A percentile compares a stretch with the other conserved stretches of the same genome.
Conservation (phyloP, 1,140 invertebrate species). For the Yoshiicerus persimilis region DNA sequence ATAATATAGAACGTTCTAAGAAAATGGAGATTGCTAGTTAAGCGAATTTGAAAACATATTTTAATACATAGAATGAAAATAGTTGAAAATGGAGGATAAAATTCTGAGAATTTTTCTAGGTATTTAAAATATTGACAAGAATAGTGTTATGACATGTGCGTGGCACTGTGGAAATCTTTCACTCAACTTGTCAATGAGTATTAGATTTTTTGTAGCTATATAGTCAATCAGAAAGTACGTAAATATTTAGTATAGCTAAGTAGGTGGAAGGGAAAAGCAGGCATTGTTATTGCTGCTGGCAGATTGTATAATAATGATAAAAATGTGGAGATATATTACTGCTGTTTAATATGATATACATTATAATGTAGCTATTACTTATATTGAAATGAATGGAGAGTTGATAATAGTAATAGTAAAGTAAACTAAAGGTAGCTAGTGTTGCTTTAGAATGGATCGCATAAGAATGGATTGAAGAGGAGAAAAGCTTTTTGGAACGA, state of each 20-base stretch:
- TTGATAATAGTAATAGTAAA: neutral
- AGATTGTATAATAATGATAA: neutral
- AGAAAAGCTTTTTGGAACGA: slow-evolving; percentile 17
- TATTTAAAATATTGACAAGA: no score
- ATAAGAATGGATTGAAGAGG: slow-evolving; percentile 6
- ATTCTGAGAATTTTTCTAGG: no score
- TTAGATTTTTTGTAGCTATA: no score
- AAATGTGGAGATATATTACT: neutral
- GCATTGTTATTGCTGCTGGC: neutral
- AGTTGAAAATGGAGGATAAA: no score
- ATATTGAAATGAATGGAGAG: neutral
- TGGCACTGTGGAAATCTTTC: no score
- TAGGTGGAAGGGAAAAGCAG: neutral
- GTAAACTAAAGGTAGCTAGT: neutral
- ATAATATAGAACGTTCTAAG: no score
- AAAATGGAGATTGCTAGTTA: no score
- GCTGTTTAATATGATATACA: neutral
- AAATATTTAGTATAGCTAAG: neutral
- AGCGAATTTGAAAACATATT: no score
- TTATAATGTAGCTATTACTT: neutral
- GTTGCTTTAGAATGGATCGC: neutral
- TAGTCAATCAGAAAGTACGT: neutral
- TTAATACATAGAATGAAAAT: no score
- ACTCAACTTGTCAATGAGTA: no score
- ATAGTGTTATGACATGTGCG: no score